Base-by-base conservation (phyloP, 1,140 invertebrate genomes). In the Hylaeus anthracinus region DNA sequence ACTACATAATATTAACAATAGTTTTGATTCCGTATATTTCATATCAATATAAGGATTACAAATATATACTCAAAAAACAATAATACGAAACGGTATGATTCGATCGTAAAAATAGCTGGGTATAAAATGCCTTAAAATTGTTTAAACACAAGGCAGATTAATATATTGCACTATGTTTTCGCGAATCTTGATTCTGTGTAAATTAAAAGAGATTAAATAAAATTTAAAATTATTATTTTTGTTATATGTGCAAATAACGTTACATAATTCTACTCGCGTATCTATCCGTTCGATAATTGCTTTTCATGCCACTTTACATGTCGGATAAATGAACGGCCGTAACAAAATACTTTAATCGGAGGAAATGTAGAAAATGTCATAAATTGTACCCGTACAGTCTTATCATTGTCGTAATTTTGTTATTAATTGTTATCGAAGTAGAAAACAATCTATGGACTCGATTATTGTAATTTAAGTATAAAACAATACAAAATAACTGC, bases 11-110 rank as follows among this genome's bases (percentile, higher is more conserved):
- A 26, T 70, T 77, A 77, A 70, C 9, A 39, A n/a, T 71, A 77
- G 55, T 70, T 77, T 70, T 77, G 75, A 77, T 77, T 77, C 75
- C 56, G 41, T 56, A 51, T 2, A 77, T 53, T 70, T 2, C 39
- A 77, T 61, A 61, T 26, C 5, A 77, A 3, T 6, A 61, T n/a
- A 72, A 58, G 1, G 9, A 58, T 39, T 76, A n/a, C 5, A 60
- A 58, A 61, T 51, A 15, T 26, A 61, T 70, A 39, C 12, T 37
- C 15, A 41, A 9, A 53, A 8, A 71, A 6, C 10, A 60, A 41
- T 15, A 71, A 61, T 14, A 48, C 39, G 43, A 53, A 43, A 43
- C 5, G 43, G 14, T 41, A 43, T 3, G 51, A 60, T 41, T 70
- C 26, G 12, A 15, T 48, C 15, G 60, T 6, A 61, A 70, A 58